These are phyloP conservation scores for Meloidogyne hapla DNA, from an alignment of 1,140 invertebrate species.

Conservation along the genomic window DNA sequence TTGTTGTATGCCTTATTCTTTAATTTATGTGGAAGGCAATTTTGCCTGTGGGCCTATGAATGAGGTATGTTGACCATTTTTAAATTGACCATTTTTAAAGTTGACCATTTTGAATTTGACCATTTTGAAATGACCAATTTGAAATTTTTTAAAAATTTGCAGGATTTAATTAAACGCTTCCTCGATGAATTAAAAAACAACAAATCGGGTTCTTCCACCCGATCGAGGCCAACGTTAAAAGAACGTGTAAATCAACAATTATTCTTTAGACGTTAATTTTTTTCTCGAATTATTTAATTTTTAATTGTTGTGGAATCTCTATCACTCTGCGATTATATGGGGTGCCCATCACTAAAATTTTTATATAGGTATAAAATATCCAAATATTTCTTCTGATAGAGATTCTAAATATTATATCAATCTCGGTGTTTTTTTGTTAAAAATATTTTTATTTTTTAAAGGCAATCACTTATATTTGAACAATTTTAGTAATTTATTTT, in stretches of 20 bases:
- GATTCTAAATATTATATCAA: too few species aligned
- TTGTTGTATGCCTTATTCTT: conserved; percentile 46
- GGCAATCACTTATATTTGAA: too few species aligned
- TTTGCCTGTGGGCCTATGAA: conserved; percentile 49
- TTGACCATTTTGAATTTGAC: background rate
- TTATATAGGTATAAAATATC: too few species aligned
- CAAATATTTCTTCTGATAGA: too few species aligned
- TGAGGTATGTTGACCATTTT: conserved; percentile 31
- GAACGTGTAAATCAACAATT: conserved; percentile 7
- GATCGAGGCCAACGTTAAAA: conserved; percentile 17
- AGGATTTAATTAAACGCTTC: conserved; percentile 18
- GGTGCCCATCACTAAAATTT: too few species aligned
- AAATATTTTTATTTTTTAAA: too few species aligned
- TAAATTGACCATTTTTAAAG: background rate
- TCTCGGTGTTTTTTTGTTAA: too few species aligned
- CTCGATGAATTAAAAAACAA: conserved; percentile 5
- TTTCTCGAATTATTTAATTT: too few species aligned
- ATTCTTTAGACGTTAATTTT: conserved; percentile 15
- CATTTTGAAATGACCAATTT: conserved; percentile 12
- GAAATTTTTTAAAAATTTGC: background rate
- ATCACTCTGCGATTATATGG: too few species aligned
- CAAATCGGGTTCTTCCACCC: background rate
- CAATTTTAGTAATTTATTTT: too few species aligned
- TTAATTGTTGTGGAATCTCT: too few species aligned
- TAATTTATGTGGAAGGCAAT: conserved; percentile 45